Percentiles rank a stretch among this genome's conserved stretches.
phyloP scores from a whole-genome alignment of 2,797 vertebrate species.

The Siniperca obscura region DNA sequence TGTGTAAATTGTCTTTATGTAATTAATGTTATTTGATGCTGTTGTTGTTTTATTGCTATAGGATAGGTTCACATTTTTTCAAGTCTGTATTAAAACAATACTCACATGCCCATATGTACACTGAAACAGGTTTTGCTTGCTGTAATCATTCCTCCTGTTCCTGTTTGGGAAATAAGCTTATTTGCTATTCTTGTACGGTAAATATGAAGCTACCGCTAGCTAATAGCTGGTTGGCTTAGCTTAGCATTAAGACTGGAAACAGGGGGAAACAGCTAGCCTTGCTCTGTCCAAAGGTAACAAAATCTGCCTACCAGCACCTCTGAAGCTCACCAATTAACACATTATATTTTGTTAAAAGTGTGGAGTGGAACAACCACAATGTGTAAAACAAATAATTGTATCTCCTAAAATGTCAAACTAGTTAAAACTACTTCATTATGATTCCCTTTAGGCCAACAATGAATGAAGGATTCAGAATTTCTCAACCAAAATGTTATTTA shows the following conservation, averaged over 20 bases:
- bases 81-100: too few species aligned
- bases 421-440: too few species aligned
- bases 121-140: too few species aligned
- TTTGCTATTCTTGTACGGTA: not conserved
- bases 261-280: not conserved
- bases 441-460: too few species aligned
- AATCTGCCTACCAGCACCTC: not conserved
- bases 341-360: not conserved
- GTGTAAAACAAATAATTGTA: not conserved
- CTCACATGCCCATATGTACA: too few species aligned
- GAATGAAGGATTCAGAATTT: not conserved
- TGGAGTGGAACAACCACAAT: not conserved
- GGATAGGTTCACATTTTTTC: too few species aligned
- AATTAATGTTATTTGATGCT: too few species aligned
- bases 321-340: not conserved
- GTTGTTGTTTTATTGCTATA: too few species aligned
- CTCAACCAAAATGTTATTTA: too few species aligned
- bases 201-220: not conserved
- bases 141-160: too few species aligned
- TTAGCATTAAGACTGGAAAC: not conserved
- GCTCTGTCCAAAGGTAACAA: not conserved
- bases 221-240: not conserved
- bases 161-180: too few species aligned
- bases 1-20: too few species aligned
- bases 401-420: not conserved